Base-by-base conservation (phyloP, 1,140 invertebrate genomes). In the Chlorops oryzae region DNA sequence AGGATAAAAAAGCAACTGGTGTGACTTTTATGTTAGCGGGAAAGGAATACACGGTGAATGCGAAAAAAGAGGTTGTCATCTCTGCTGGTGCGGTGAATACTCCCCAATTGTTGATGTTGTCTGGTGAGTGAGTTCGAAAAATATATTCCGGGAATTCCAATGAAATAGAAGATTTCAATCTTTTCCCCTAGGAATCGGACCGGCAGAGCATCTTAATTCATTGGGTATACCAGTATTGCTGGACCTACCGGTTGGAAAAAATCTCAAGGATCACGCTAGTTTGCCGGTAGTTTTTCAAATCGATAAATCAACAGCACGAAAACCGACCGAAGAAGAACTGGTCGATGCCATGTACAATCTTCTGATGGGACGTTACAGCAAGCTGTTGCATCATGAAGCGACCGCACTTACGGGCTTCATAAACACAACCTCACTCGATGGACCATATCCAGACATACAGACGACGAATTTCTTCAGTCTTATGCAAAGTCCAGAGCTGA, bases 11-110 rank as follows among this genome's bases (percentile, higher is more conserved):
- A 47, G 85, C 87, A 0, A 84, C 83, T 51, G 88, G 87, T 0
- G 84, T 91, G 0, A 84, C 88, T 59, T 88, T 88, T 62, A 77
- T 87, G 3, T 78, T 81, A 56, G 77, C 85, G 40, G 83, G 82
- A 3, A 61, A 59, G 57, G 61, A 67, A 43, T 64, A 64, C 32
- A 61, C 57, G 5, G 69, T 62, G 22, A 43, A 38, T 3, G 59
- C 57, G 24, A 61, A 32, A 24, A 74, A 69, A 56, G 70, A 73
- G 50, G 69, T 81, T 0, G 71, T 80, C 4, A 42, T 80, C 48
- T 76, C 78, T 3, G 77, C 75, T 4, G 79, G 79, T 17, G 66
- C 77, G 17, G 75, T 81, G 23, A 75, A 73, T 12, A 74, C 78
- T 0, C 78, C 79, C 5, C 75, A 80, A 56, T 60, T 82, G 0